Evolutionary conservation across 2,113 vertebrate species (phyloP).

Genomic region (Daphoenositta chrysoptera): DNA sequence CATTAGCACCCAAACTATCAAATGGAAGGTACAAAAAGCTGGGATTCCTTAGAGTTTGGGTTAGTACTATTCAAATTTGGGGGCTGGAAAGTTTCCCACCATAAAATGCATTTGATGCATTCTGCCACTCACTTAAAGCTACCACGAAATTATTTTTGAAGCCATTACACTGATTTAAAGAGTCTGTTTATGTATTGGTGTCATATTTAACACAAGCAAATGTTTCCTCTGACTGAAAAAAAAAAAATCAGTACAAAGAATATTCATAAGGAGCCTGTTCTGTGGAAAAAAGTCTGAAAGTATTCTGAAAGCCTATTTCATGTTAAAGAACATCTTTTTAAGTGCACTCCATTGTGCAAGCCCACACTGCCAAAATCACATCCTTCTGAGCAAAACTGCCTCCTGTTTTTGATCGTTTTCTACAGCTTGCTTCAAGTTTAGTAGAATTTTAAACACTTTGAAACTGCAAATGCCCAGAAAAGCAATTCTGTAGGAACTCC

Average conservation of each 20-base stretch:
- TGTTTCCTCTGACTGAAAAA: neutral
- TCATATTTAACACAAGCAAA: neutral
- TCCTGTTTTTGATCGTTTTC: neutral
- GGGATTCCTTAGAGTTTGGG: neutral
- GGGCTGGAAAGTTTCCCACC: neutral
- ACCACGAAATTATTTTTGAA: neutral
- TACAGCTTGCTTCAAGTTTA: neutral
- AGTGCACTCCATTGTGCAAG: neutral
- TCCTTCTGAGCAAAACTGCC: neutral
- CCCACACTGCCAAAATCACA: neutral
- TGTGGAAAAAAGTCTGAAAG: neutral
- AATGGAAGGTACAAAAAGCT: neutral
- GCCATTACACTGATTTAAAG: neutral
- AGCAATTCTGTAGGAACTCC: neutral
- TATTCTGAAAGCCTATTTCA: neutral
- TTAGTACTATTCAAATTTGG: neutral
- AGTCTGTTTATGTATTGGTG: neutral
- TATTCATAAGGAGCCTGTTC: neutral
- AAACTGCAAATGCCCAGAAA: neutral
- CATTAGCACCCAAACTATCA: neutral
- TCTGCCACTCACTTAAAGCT: neutral
- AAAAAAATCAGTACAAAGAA: neutral
- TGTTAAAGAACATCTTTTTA: neutral
- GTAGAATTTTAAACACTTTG: neutral
- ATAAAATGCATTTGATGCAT: neutral